Percentiles rank a stretch among this genome's conserved stretches.
These are phyloP conservation scores for Pterostichus madidus DNA, from an alignment of 2,888 invertebrate genomes.

Conservation along the genomic window DNA sequence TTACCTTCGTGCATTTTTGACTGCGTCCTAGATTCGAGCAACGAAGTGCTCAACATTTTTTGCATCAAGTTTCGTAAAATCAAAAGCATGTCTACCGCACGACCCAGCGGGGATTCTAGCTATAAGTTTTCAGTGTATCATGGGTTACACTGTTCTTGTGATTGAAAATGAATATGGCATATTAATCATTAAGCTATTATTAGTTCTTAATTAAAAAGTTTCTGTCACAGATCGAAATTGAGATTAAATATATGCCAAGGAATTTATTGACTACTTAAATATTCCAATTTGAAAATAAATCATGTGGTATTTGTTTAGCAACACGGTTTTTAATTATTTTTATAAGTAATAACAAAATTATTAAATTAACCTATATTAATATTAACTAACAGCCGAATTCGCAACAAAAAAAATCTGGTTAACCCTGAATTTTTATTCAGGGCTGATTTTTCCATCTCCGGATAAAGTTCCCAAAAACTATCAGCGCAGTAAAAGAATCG, in stretches of 20 bases:
- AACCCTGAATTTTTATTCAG: no score
- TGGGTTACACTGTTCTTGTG: slow-evolving; percentile 29
- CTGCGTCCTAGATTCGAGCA: slow-evolving; percentile 21
- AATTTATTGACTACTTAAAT: slow-evolving; percentile 37
- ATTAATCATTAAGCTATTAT: slow-evolving; percentile 47
- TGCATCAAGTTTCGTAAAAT: slow-evolving; percentile 25
- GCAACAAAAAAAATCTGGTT: no score
- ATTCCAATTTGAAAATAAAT: slow-evolving; percentile 31
- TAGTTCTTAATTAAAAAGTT: slow-evolving; percentile 41
- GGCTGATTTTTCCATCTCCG: no score
- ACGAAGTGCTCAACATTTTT: slow-evolving; percentile 19
- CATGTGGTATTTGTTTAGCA: slow-evolving; percentile 22
- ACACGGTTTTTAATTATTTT: slow-evolving; percentile 22
- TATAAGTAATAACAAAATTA: neutral
- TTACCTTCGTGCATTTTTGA: slow-evolving; percentile 14
- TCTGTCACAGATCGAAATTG: slow-evolving; percentile 45
- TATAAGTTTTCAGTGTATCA: slow-evolving; percentile 1
- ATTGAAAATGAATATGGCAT: slow-evolving; percentile 31
- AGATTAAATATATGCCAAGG: slow-evolving; percentile 34
- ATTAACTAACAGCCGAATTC: no score
- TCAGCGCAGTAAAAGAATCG: no score
- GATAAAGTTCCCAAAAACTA: no score
- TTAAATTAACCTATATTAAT: no score
- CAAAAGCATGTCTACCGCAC: slow-evolving; percentile 26
- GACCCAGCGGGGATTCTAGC: slow-evolving; percentile 13